Evolutionary conservation across 2,888 invertebrate species (phyloP).

Genomic region (Glyphotaelius pellucidus): DNA sequence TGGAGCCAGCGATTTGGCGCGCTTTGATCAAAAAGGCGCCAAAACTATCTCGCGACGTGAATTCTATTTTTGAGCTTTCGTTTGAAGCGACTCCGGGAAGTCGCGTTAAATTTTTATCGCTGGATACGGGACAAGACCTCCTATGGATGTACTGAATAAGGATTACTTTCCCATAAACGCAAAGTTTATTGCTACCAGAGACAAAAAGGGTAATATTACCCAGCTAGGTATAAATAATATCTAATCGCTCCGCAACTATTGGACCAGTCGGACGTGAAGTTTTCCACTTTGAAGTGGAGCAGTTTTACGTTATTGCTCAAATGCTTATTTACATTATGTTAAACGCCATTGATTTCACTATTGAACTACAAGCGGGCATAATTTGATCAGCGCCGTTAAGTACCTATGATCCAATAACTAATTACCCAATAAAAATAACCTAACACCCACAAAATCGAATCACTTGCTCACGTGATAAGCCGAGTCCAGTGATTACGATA

Average conservation of each 20-base stretch:
- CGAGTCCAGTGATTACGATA: background rate
- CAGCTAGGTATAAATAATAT: conserved; percentile 19
- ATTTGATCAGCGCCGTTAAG: conserved; percentile 24
- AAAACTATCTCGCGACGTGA: conserved; percentile 48
- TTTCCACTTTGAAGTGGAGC: conserved; percentile 46
- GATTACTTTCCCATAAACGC: background rate
- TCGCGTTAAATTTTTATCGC: background rate
- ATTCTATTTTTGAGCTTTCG: conserved; percentile 32
- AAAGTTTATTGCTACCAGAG: background rate
- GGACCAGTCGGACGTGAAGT: conserved; percentile 42
- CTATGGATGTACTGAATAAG: background rate
- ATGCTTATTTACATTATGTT: conserved; percentile 39
- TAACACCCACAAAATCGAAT: conserved; percentile 9
- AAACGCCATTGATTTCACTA: conserved; percentile 17
- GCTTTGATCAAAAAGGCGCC: conserved; percentile 52
- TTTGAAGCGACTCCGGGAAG: background rate
- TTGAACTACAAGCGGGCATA: conserved; percentile 24
- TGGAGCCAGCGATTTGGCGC: conserved; percentile 35
- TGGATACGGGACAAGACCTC: background rate
- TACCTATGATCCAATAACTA: conserved; percentile 34
- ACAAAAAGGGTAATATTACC: background rate
- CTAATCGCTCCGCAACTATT: conserved; percentile 26
- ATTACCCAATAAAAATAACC: conserved; percentile 9
- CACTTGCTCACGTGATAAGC: background rate
- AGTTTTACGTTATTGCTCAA: conserved; percentile 34